Evolutionary conservation across 2,888 invertebrate genomes (phyloP), one percentile per base, ranked within the genome.

Genomic region (Ramazzottius varieornatus): DNA sequence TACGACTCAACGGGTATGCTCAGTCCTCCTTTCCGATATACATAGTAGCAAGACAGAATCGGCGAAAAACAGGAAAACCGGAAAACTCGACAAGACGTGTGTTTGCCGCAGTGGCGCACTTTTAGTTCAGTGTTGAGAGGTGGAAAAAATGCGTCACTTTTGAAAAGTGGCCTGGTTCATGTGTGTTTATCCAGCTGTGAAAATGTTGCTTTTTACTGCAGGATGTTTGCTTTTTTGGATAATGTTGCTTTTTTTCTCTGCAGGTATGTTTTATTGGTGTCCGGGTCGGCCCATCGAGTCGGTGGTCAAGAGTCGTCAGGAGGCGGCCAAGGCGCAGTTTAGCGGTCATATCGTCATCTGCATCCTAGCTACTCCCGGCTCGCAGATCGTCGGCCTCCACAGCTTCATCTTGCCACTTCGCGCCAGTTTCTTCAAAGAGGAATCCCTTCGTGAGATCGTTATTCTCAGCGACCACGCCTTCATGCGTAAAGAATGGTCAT

Each of bases 371-470:
- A 24, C 32, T 20, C 46, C 46, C 20, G 46, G 65, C 2, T 54
- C 54, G 4, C 54, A 54, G 32, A 54, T 54, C 13, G 54, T 54
- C 4, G 54, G 54, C 4, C 29, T 54, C 4, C 54, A 54, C 24
- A 54, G 54, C 24, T 54, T 54, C 24, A 24, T 54, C 24, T 24
- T 54, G 24, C 54, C 54, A 4, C 29, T 54, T 4, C 54, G 54
- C 4, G 8, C 54, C 24, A 67, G 4, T 66, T 65, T 32, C 40
- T 33, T 69, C 63, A 46, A 46, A 24, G 2, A 24, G 13, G 54
- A 66, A 32, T 63, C 66, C 13, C 67, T 69, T 24, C 68, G 67
- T 64, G 67, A 68, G 33, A 67, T 69, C 64, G 68, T 69, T 54
- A 65, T 69, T 64, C 33, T 69, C 40, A 46, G 65, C 24, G 66